Base-by-base conservation (phyloP, 1,140 invertebrate genomes). In the Drosophila tristis region DNA sequence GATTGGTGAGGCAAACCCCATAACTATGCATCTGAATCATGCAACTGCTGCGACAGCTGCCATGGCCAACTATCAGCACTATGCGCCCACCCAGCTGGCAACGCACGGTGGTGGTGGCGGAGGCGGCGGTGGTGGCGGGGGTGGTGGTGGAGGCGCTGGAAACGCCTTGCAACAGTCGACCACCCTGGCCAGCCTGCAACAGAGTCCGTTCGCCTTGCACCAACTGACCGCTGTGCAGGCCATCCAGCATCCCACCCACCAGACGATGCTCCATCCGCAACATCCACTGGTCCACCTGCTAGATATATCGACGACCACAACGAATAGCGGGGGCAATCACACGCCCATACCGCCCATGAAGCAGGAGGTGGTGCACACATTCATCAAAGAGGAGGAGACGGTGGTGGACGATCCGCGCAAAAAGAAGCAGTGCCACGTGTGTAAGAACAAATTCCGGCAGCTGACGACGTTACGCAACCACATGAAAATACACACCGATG, bases 401-500 rank as follows among this genome's bases (percentile, higher is more conserved):
- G 84, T 90, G 45, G 68, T 90, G 13, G 90, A 91, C 16, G 90
- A 91, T 86, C 90, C 90, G 20, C 90, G 90, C 23, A 91, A 91
- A 62, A 91, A 91, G 71, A 91, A 91, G 50, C 89, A 92, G 71
- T 92, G 92, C 78, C 89, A 91, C 75, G 84, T 92, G 66, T 92
- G 92, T 77, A 92, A 92, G 61, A 92, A 91, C 55, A 90, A 91
- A 71, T 92, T 92, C 78, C 85, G 92, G 42, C 92, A 92, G 44
- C 65, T 92, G 67, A 92, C 90, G 54, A 91, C 91, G 58, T 79
- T 92, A 77, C 85, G 91, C 74, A 92, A 92, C 74, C 91, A 92
- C 58, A 91, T 92, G 89, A 92, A 92, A 80, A 92, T 92, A 51
- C 91, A 92, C 49, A 92, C 91, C 13, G 91, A 91, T 26, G 90